Conservation (phyloP, 2,888 invertebrate species). For the Pterostichus niger region DNA sequence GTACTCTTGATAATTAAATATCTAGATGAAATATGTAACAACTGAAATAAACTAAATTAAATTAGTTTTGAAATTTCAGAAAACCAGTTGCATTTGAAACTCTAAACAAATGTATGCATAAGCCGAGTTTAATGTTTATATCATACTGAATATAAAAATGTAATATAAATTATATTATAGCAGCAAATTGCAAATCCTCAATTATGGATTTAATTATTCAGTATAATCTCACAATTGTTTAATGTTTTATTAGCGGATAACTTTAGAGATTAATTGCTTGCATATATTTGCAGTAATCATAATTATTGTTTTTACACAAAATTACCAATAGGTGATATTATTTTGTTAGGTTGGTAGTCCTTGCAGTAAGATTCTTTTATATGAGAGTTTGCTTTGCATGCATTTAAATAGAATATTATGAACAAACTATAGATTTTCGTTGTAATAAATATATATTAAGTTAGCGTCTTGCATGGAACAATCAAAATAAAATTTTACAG, state of each 20-base stretch:
- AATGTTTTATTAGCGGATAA: slow-evolving; percentile 18
- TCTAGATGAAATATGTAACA: slow-evolving; percentile 15
- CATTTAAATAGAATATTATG: slow-evolving; percentile 20
- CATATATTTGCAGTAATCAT: neutral
- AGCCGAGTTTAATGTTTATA: neutral
- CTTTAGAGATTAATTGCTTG: neutral
- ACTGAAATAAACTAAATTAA: slow-evolving; percentile 26
- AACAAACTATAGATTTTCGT: neutral
- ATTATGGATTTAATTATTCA: slow-evolving; percentile 48
- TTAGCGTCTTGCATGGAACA: no score
- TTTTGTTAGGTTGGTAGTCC: neutral
- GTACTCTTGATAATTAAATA: neutral
- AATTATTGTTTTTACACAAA: slow-evolving; percentile 1
- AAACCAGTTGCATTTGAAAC: slow-evolving; percentile 4
- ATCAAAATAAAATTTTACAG: no score
- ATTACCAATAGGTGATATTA: neutral
- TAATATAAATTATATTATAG: slow-evolving; percentile 19
- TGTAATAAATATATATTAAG: no score
- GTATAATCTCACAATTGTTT: slow-evolving; percentile 38
- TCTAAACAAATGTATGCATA: neutral
- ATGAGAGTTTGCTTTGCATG: neutral
- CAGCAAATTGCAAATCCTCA: slow-evolving; percentile 30
- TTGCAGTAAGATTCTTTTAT: slow-evolving; percentile 2
- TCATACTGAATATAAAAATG: slow-evolving; percentile 24
- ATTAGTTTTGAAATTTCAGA: slow-evolving; percentile 16